Conservation (phyloP, 2,888 invertebrate genomes). For the Harpalus rubripes region DNA sequence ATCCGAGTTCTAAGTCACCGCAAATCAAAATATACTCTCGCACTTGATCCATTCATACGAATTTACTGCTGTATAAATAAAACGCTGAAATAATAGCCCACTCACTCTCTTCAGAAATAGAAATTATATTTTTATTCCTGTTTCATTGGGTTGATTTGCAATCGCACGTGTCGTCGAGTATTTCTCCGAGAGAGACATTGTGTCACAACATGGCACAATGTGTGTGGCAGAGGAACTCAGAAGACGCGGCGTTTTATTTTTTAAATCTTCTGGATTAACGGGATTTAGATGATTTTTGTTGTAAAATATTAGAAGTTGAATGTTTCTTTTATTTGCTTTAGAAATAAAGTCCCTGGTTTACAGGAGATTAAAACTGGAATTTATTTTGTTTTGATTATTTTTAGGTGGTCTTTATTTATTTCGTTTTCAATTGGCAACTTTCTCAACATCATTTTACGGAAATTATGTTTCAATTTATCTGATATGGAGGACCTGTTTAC, state of each 20-base stretch:
- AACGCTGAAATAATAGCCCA: not conserved
- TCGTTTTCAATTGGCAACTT: no score
- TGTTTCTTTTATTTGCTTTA: conserved; percentile 28
- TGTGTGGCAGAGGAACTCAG: conserved; percentile 2
- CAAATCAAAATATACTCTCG: conserved; percentile 15
- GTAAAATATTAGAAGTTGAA: conserved; percentile 44
- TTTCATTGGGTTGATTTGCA: conserved; percentile 51
- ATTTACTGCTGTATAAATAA: conserved; percentile 42
- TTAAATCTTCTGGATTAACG: conserved; percentile 27
- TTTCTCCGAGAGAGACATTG: conserved; percentile 20
- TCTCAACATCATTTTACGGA: no score
- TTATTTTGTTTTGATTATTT: conserved; percentile 42
- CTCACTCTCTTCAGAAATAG: conserved; percentile 42
- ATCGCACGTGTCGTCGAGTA: conserved; percentile 34
- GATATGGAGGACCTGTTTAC: no score
- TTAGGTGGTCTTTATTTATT: not conserved
- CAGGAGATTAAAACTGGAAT: conserved; percentile 19
- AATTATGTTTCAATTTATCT: no score
- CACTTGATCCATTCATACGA: conserved; percentile 13
- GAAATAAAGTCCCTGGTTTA: conserved; percentile 30
- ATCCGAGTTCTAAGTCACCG: conserved; percentile 24
- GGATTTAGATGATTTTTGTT: conserved; percentile 39
- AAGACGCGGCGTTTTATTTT: conserved; percentile 33
- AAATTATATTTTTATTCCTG: conserved; percentile 48
- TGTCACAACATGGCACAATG: conserved; percentile 29